These are phyloP conservation scores for Exephanes ischioxanthus DNA, from an alignment of 2,888 invertebrate genomes.

Conservation along the genomic window DNA sequence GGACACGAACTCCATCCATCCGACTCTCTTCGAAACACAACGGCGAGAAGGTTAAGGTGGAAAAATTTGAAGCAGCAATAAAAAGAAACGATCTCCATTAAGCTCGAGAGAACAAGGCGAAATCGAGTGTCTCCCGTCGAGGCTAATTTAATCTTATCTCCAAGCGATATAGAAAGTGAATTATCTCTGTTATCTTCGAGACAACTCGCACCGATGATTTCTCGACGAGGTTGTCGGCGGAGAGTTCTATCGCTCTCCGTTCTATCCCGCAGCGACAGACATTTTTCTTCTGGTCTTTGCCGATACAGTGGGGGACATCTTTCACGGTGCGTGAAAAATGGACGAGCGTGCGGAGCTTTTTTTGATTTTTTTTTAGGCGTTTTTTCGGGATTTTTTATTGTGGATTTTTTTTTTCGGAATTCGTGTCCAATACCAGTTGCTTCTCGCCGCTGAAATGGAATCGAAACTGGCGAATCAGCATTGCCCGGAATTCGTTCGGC, in stretches of 20 bases:
- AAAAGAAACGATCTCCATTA: not conserved
- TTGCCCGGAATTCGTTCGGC: too few relatives aligned
- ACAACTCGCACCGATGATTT: slow-evolving; percentile 9
- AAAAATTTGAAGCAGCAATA: not conserved
- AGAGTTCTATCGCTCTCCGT: not conserved
- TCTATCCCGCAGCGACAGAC: not conserved
- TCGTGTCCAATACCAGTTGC: too few relatives aligned
- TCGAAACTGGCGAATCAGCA: too few relatives aligned
- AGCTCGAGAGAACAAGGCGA: not conserved
- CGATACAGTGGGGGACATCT: not conserved
- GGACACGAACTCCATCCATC: not conserved
- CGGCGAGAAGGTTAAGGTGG: not conserved
- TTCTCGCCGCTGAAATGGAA: too few relatives aligned
- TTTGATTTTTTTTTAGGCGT: too few relatives aligned
- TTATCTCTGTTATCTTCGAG: slow-evolving; percentile 37
- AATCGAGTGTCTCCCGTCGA: not conserved
- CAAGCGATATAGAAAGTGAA: slow-evolving; percentile 36
- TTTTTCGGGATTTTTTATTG: too few relatives aligned
- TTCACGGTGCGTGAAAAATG: not conserved
- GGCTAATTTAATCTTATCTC: slow-evolving; percentile 37
- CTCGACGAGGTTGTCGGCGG: not conserved
- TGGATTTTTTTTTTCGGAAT: too few relatives aligned
- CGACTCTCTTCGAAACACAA: not conserved
- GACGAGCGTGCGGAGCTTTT: too few relatives aligned
- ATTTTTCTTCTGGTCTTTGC: not conserved